Base-by-base conservation (phyloP, 1,140 invertebrate species). In the Drosophila rhopaloa region DNA sequence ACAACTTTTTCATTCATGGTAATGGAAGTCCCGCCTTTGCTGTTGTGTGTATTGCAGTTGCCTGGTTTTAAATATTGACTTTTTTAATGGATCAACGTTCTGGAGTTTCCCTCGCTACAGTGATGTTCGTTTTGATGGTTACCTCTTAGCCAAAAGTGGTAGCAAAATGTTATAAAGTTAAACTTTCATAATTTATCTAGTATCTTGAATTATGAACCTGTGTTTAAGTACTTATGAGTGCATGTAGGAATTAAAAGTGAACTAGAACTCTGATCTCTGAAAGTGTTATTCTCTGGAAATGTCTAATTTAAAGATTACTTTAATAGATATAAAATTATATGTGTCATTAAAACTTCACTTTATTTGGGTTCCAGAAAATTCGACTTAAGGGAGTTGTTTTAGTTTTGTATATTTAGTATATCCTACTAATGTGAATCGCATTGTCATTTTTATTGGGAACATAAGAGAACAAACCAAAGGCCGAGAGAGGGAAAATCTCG, bases 1-100 rank as follows among this genome's bases (percentile, higher is more conserved):
- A 13, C 66, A 27, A 41, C 68, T 78, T 79, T 46, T 79, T 76
- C 82, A 86, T 86, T 86, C 82, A 89, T 88, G 76, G 67, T 77
- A 79, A 83, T 83, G 67, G 70, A 60, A n/a, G 38, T 54, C 13
- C 46, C 24, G 35, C 48, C 56, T 16, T 43, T 59, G 60, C 43
- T 65, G 43, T 65, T 65, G 16, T 48, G 14, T 9, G 5, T 32
- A 65, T 38, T 40, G 19, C 41, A 37, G 27, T 65, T 67, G 35
- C 46, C 60, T 16, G 27, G 41, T 10, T 48, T 44, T 38, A 19
- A 50, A 24, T 32, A 51, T 51, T 66, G 27, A 16, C 35, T 35
- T 27, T 19, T 41, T 50, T 27, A 38, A 14, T 35, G 59, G 19
- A 38, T 24, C 63, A 50, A 50, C 37, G 37, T 38, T 67, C 59